Conservation (phyloP, 2,888 invertebrate genomes). For the Pseudococcus viburni region DNA sequence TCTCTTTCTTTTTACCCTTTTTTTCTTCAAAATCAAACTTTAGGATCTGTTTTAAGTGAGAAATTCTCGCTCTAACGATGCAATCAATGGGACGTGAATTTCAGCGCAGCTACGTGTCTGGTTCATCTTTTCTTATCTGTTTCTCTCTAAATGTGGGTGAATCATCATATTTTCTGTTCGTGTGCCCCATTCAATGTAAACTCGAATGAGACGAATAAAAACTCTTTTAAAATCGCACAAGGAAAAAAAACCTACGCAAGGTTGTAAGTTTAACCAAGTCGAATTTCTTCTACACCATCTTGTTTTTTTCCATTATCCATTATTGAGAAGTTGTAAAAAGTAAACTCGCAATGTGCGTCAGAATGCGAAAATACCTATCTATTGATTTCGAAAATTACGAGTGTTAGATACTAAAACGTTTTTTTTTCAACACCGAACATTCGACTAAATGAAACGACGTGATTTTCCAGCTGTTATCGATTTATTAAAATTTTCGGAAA, state of each 20-base stretch:
- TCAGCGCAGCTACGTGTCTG: not conserved
- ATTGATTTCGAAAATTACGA: not conserved
- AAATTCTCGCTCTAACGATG: constrained; percentile 17
- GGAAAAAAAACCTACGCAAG: not conserved
- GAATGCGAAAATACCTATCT: not conserved
- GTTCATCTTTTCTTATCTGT: constrained; percentile 1
- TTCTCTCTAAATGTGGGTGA: not conserved
- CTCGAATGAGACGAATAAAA: not conserved
- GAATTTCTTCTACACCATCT: not conserved
- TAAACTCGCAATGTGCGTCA: not conserved
- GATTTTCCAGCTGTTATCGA: not conserved
- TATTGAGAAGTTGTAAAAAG: constrained; percentile 3
- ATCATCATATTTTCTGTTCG: constrained; percentile 41
- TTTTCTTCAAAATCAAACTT: not conserved
- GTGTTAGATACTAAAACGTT: not conserved
- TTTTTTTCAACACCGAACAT: not conserved
- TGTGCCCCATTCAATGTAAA: not conserved
- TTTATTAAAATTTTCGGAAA: too few species aligned
- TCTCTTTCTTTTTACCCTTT: not conserved
- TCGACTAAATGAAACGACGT: not conserved
- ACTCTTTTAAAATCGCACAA: not conserved
- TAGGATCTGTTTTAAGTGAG: not conserved
- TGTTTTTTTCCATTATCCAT: not conserved
- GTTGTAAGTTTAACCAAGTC: too few species aligned
- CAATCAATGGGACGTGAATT: constrained; percentile 38